Percentiles rank a stretch among this genome's conserved stretches.
phyloP scores from a whole-genome alignment of 2,797 vertebrate genomes.

The Tapirus indicus region DNA sequence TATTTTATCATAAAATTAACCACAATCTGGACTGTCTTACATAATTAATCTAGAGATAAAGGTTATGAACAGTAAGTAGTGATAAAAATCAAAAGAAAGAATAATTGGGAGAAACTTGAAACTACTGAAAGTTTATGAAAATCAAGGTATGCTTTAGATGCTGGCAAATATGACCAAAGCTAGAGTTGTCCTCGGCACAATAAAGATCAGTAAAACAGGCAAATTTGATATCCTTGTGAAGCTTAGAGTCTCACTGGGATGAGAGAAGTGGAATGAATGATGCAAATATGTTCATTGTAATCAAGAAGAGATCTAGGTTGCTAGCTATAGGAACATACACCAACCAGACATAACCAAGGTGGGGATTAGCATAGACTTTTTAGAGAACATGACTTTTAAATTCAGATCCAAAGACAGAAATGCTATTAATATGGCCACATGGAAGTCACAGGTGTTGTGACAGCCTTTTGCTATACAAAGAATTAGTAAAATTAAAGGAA shows the following conservation, averaged over 20 bases:
- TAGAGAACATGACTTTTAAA: background rate
- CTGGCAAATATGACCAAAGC: background rate
- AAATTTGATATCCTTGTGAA: background rate
- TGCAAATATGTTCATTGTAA: background rate
- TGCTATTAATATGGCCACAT: background rate
- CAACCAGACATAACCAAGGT: background rate
- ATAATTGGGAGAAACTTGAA: background rate
- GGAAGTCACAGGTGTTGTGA: background rate
- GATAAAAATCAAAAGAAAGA: slow-evolving; percentile 51
- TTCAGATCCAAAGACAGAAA: background rate
- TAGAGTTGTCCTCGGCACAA: background rate
- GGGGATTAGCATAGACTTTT: background rate
- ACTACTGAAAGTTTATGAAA: background rate
- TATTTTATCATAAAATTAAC: slow-evolving; percentile 45
- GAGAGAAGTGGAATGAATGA: background rate
- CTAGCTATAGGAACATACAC: background rate
- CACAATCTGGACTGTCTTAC: background rate
- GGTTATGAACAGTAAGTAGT: background rate
- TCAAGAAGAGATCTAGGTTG: background rate
- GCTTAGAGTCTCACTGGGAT: background rate
- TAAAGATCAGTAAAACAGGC: background rate
- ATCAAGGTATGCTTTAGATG: background rate
- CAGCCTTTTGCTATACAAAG: background rate
- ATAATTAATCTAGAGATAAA: slow-evolving; percentile 32
- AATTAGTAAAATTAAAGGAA: slow-evolving; percentile 11